A percentile compares a stretch with the other conserved stretches of the same genome.
These are phyloP conservation scores for Oceanodroma tethys DNA, from an alignment of 2,113 vertebrate genomes.

Conservation along the genomic window DNA sequence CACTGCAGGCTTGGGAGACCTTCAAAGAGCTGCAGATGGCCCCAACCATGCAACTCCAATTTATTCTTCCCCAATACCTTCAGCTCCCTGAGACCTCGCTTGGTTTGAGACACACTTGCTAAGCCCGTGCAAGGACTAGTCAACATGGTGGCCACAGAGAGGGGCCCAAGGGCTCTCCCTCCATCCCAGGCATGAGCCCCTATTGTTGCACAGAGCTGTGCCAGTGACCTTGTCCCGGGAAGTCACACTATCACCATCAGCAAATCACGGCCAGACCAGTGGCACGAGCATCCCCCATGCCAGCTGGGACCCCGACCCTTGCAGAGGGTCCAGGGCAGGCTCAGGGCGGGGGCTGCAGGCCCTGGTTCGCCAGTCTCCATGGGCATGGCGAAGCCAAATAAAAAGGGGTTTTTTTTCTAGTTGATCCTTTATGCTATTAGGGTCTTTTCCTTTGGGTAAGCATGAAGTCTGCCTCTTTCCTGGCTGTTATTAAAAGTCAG, in stretches of 20 bases:
- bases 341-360: fast-evolving
- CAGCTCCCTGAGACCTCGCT: fast-evolving
- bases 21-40: not conserved
- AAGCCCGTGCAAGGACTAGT: not conserved
- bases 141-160: fast-evolving
- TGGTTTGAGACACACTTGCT: not conserved
- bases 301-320: fast-evolving
- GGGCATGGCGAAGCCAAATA: not conserved
- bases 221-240: not conserved
- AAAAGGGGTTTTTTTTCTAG: not conserved
- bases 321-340: not conserved
- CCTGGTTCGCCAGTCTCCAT: not conserved
- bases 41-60: fast-evolving
- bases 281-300: fast-evolving
- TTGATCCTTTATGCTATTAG: not conserved
- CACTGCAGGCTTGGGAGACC: not conserved
- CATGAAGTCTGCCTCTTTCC: not conserved
- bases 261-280: fast-evolving
- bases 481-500: constrained; percentile 50
- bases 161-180: not conserved
- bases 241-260: not conserved
- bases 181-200: fast-evolving
- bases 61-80: not conserved
- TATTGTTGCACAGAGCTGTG: not conserved
- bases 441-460: constrained; percentile 26